These are phyloP conservation scores for Andrena chrysosceles DNA, from an alignment of 2,888 invertebrate species.

Conservation along the genomic window DNA sequence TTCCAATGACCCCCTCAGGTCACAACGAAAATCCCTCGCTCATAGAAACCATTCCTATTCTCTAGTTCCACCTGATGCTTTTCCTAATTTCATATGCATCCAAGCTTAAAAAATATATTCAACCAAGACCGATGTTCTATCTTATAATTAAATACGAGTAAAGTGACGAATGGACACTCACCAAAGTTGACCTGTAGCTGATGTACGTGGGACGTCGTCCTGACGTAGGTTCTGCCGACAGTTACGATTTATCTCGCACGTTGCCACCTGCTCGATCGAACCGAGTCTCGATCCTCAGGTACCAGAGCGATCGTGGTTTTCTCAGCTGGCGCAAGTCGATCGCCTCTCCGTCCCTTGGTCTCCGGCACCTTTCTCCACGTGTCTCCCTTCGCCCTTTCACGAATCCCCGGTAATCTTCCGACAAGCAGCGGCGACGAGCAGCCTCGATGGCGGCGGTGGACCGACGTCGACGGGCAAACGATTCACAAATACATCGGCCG, in stretches of 20 bases:
- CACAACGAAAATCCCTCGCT: not conserved
- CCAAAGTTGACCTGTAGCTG: slow-evolving; percentile 78
- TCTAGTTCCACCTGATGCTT: not conserved
- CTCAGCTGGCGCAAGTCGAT: not conserved
- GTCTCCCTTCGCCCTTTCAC: slow-evolving; percentile 20
- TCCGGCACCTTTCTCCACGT: not conserved
- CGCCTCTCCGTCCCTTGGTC: not conserved
- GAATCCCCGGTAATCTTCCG: slow-evolving; percentile 55
- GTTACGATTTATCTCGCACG: slow-evolving; percentile 64
- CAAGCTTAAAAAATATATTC: slow-evolving; percentile 47
- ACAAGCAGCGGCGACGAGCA: slow-evolving; percentile 39
- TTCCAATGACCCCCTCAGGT: not conserved
- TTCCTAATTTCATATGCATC: not conserved
- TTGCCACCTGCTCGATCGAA: slow-evolving; percentile 68
- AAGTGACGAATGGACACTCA: slow-evolving; percentile 60
- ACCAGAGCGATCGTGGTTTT: not conserved
- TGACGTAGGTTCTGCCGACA: slow-evolving; percentile 73
- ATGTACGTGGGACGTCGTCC: slow-evolving; percentile 81
- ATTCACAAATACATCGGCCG: slow-evolving; percentile 67
- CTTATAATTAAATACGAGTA: slow-evolving; percentile 62
- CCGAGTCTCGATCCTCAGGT: slow-evolving; percentile 40
- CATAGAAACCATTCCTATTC: not conserved
- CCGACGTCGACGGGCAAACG: slow-evolving; percentile 63
- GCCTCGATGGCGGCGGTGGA: slow-evolving; percentile 47
- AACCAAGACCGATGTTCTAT: slow-evolving; percentile 53